Evolutionary conservation across 2,888 invertebrate species (phyloP).

Genomic region (Drosophila nr. fundita): DNA sequence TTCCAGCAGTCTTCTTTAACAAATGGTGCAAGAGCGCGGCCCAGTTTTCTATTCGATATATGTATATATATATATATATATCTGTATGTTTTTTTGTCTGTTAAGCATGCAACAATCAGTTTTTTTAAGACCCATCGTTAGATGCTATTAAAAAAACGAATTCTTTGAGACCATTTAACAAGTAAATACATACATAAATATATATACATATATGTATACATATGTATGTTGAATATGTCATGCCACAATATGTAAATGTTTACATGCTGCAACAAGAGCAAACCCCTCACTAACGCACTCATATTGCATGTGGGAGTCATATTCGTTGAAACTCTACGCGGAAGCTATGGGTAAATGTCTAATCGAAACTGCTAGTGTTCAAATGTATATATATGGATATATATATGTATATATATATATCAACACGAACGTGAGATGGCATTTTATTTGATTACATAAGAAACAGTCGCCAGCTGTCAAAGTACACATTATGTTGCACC

Average conservation of each 20-base stretch:
- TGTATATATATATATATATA: background rate
- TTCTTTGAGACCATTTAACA: background rate
- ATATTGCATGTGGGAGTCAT: background rate
- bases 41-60: slow-evolving; percentile 30
- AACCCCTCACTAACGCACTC: slow-evolving; percentile 12
- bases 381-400: background rate
- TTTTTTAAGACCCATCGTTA: slow-evolving; percentile 28
- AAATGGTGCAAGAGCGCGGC: slow-evolving; percentile 25
- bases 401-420: background rate
- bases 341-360: slow-evolving; percentile 10
- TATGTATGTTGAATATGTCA: background rate
- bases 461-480: background rate
- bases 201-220: background rate
- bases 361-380: slow-evolving; percentile 10
- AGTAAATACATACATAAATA: background rate
- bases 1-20: slow-evolving; percentile 31
- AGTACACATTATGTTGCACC: slow-evolving; percentile 10
- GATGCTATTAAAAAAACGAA: slow-evolving; percentile 6
- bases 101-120: slow-evolving; percentile 25
- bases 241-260: slow-evolving; percentile 1
- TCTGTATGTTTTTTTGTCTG: background rate
- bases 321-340: slow-evolving; percentile 11
- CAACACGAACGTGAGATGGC: slow-evolving; percentile 7
- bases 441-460: slow-evolving; percentile 5
- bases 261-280: slow-evolving; percentile 17